phyloP scores from a whole-genome alignment of 2,113 vertebrate species.

The Tragelaphus strepsiceros region DNA sequence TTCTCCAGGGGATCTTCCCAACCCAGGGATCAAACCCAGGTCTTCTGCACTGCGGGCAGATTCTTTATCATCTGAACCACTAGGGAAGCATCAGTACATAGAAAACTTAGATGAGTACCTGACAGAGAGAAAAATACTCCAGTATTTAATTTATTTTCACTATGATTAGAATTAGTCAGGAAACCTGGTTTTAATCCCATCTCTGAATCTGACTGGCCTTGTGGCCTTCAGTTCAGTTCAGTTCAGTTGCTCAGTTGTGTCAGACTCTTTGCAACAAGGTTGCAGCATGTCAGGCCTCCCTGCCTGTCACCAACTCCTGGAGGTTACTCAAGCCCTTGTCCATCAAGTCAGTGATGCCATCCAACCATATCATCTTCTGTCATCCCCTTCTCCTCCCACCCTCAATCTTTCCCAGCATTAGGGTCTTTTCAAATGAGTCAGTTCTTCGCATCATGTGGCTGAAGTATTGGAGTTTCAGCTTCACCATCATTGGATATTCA shows the following conservation, averaged over 20 bases:
- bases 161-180: neutral
- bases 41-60: neutral
- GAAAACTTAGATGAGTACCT: neutral
- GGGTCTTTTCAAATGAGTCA: neutral
- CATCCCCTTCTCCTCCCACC: neutral
- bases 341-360: neutral
- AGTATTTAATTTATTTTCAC: neutral
- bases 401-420: neutral
- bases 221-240: neutral
- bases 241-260: neutral
- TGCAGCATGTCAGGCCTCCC: neutral
- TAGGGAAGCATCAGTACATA: neutral
- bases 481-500: neutral
- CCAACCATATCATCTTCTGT: neutral
- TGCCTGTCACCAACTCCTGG: neutral
- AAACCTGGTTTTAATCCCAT: neutral
- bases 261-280: neutral
- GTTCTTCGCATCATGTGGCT: neutral
- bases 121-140: neutral
- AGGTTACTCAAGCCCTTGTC: neutral
- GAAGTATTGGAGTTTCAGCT: neutral
- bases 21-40: neutral
- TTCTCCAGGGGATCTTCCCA: neutral
- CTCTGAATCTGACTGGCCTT: neutral
- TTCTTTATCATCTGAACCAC: neutral